A percentile compares a stretch with the other conserved stretches of the same genome.
Conservation (phyloP, 2,888 invertebrate species). For the Argyresthia goedartella region DNA sequence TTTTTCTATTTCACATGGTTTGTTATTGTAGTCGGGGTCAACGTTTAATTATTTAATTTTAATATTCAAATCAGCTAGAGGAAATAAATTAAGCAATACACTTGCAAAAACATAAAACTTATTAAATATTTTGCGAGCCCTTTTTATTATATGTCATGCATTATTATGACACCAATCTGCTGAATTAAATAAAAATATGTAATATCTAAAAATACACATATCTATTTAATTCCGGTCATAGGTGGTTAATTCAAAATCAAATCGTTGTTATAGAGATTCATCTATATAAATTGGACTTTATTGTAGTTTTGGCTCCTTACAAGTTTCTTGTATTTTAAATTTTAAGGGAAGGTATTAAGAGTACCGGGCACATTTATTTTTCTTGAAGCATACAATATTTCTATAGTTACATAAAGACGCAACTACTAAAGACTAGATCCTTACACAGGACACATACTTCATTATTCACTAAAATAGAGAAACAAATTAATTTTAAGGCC, state of each 20-base stretch:
- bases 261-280: background rate
- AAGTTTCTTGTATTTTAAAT: too few species aligned
- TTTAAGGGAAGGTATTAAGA: too few species aligned
- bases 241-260: background rate
- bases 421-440: too few species aligned
- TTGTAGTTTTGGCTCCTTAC: conserved; percentile 3
- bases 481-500: too few species aligned
- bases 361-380: too few species aligned
- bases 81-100: background rate
- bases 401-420: too few species aligned
- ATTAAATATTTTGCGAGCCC: conserved; percentile 15
- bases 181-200: conserved; percentile 14
- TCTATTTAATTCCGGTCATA: conserved; percentile 13
- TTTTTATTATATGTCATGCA: conserved; percentile 17
- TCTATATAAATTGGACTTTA: conserved; percentile 4
- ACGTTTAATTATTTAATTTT: background rate
- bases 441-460: too few species aligned
- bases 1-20: background rate
- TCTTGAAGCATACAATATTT: too few species aligned
- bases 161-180: conserved; percentile 13
- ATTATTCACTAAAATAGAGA: too few species aligned
- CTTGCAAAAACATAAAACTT: conserved; percentile 3
- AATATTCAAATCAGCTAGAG: background rate
- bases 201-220: conserved; percentile 14
- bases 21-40: background rate